phyloP scores from a whole-genome alignment of 2,888 invertebrate genomes.

The Drosophila sordidula region DNA sequence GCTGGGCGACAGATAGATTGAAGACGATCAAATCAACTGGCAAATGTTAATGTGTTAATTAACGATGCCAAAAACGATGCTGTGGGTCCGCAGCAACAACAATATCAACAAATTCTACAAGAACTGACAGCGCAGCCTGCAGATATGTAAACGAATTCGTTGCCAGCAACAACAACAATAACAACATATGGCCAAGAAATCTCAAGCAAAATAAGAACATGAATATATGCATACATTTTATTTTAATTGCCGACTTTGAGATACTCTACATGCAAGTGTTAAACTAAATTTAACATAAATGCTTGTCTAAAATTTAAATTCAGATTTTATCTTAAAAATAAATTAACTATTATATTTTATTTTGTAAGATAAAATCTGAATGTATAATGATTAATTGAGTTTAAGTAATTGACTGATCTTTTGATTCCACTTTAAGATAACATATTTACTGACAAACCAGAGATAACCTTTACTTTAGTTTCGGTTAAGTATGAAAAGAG shows the following conservation, averaged over 20 bases:
- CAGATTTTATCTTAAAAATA: too few relatives aligned
- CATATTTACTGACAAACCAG: background rate
- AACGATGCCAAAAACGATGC: slow-evolving; percentile 78
- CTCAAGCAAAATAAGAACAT: slow-evolving; percentile 13
- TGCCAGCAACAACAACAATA: slow-evolving; percentile 32
- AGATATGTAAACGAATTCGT: slow-evolving; percentile 34
- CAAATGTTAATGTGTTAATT: slow-evolving; percentile 85
- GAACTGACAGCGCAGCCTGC: slow-evolving; percentile 40
- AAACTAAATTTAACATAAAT: background rate
- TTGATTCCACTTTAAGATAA: background rate
- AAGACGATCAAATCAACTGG: slow-evolving; percentile 12
- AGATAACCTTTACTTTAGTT: background rate
- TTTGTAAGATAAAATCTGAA: too few relatives aligned
- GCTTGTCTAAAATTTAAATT: background rate
- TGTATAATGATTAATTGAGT: too few relatives aligned
- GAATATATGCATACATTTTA: background rate
- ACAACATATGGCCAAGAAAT: slow-evolving; percentile 47
- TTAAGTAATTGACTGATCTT: too few relatives aligned
- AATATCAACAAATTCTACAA: slow-evolving; percentile 29
- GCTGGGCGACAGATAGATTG: background rate
- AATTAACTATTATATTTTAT: too few relatives aligned
- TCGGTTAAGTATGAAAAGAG: background rate
- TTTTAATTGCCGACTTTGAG: slow-evolving; percentile 2
- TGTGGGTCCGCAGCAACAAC: slow-evolving; percentile 72
- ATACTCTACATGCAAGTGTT: slow-evolving; percentile 16